These are phyloP conservation scores for Pimephales promelas DNA, from an alignment of 2,113 vertebrate species.

Conservation along the genomic window DNA sequence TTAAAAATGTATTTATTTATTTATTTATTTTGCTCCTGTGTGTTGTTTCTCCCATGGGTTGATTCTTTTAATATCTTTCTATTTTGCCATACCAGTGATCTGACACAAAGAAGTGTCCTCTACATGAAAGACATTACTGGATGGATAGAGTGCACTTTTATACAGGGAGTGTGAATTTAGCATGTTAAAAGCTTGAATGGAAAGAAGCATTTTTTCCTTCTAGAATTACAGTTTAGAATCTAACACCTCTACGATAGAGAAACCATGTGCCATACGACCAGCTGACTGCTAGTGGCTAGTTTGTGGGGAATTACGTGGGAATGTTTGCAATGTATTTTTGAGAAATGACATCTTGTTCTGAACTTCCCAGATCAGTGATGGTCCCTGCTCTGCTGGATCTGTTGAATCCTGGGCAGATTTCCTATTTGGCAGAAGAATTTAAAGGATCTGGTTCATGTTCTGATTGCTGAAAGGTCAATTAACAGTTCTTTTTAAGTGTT, in stretches of 20 bases:
- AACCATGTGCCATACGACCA: neutral
- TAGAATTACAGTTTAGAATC: slow-evolving; percentile 22
- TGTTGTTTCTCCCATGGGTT: slow-evolving; percentile 4
- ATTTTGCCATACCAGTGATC: slow-evolving; percentile 18
- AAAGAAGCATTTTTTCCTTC: slow-evolving; percentile 21
- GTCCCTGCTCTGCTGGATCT: neutral
- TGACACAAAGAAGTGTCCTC: slow-evolving; percentile 4
- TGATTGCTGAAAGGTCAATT: too few species aligned
- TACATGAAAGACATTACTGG: slow-evolving; percentile 19
- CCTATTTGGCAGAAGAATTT: neutral
- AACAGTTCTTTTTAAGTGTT: neutral
- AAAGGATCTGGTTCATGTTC: neutral
- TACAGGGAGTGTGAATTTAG: slow-evolving; percentile 1
- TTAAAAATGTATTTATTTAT: neutral
- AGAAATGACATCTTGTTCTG: neutral
- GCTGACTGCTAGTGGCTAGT: neutral
- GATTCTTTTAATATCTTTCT: neutral
- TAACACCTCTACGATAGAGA: slow-evolving; percentile 13
- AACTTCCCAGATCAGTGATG: neutral
- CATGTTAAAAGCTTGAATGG: neutral
- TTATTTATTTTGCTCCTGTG: neutral
- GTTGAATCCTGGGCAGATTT: neutral
- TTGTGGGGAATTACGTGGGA: neutral
- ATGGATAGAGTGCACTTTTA: slow-evolving; percentile 4
- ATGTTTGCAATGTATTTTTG: neutral